Evolutionary conservation across 2,113 vertebrate genomes (phyloP).

Genomic region (Microcebus griseorufus): DNA sequence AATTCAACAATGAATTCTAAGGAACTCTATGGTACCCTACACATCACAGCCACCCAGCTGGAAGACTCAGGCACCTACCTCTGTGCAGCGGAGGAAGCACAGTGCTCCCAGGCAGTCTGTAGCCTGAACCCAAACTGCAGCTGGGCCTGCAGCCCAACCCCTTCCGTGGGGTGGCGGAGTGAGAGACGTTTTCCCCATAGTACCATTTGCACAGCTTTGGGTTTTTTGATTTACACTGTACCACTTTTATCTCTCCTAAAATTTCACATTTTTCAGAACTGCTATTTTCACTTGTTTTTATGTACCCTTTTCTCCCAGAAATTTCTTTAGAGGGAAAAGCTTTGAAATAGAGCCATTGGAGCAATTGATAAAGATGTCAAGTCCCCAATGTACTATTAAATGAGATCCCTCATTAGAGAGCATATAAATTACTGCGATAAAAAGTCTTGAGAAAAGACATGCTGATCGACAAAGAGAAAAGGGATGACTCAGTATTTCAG

Average conservation of each 20-base stretch:
- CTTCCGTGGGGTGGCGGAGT: no score
- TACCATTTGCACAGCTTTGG: not conserved
- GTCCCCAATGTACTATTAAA: not conserved
- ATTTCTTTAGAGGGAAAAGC: not conserved
- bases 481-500: not conserved
- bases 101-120: not conserved
- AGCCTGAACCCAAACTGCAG: not conserved
- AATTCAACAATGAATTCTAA: not conserved
- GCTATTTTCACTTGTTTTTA: not conserved
- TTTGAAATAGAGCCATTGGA: not conserved
- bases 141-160: not conserved
- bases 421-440: no score
- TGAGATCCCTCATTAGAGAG: not conserved
- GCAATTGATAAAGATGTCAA: not conserved
- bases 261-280: not conserved
- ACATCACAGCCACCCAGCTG: not conserved
- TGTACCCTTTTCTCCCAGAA: not conserved
- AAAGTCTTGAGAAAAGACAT: not conserved
- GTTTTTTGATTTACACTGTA: not conserved
- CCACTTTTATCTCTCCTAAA: not conserved
- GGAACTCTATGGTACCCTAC: not conserved
- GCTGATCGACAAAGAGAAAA: not conserved
- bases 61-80: constrained; percentile 46
- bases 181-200: no score
- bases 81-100: not conserved